Evolutionary conservation across 2,888 invertebrate species (phyloP).

Genomic region (Mythimna loreyi): DNA sequence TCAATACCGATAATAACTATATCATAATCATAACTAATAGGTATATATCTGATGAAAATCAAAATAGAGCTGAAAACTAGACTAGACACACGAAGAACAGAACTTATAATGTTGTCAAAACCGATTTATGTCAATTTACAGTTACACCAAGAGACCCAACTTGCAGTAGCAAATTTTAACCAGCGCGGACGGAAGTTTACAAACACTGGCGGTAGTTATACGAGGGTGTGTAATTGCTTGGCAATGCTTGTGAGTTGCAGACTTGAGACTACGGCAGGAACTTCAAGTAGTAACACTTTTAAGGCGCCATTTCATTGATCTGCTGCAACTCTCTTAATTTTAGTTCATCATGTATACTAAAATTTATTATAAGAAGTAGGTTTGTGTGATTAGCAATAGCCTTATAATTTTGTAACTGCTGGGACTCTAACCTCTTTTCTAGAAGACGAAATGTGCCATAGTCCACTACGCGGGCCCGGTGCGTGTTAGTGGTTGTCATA

Average conservation of each 20-base stretch:
- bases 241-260: conserved; percentile 48
- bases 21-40: not conserved
- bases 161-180: conserved; percentile 45
- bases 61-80: not conserved
- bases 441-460: too few species aligned
- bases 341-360: not conserved
- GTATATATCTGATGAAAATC: not conserved
- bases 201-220: conserved; percentile 21
- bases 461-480: too few species aligned
- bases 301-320: not conserved
- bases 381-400: too few species aligned
- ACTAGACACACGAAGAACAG: not conserved
- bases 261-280: conserved; percentile 11
- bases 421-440: too few species aligned
- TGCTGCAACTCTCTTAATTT: not conserved
- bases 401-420: too few species aligned
- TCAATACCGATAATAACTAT: not conserved
- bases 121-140: conserved; percentile 54
- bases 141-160: conserved; percentile 41
- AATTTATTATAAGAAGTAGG: not conserved
- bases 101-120: conserved; percentile 41
- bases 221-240: conserved; percentile 59
- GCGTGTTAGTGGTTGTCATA: too few species aligned
- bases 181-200: conserved; percentile 24
- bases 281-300: conserved; percentile 21